Evolutionary conservation across 2,113 vertebrate species (phyloP).

Genomic region (Aphelocoma coerulescens): DNA sequence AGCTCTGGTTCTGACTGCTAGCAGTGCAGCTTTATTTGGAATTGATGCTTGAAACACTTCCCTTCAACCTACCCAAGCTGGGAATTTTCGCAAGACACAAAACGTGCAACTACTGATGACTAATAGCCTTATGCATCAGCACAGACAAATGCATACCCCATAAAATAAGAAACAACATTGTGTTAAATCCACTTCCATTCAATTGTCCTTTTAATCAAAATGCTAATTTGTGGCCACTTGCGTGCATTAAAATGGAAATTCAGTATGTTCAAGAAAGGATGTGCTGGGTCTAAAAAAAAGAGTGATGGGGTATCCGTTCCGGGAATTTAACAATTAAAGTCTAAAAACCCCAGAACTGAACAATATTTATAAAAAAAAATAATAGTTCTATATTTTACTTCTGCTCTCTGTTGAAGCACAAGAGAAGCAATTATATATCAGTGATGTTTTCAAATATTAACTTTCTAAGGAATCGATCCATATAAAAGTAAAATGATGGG

Average conservation of each 20-base stretch:
- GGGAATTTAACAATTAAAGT: background rate
- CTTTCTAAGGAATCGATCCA: background rate
- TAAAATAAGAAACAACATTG: background rate
- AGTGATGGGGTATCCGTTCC: background rate
- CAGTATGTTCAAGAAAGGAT: background rate
- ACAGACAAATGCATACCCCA: background rate
- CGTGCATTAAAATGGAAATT: background rate
- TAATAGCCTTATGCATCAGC: background rate
- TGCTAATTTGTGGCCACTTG: background rate
- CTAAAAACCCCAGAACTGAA: background rate
- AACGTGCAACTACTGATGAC: background rate
- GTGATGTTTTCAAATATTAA: background rate
- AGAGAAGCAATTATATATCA: background rate
- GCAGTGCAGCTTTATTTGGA: background rate
- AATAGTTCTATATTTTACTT: background rate
- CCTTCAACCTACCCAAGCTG: background rate
- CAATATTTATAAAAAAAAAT: background rate
- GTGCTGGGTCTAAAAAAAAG: background rate
- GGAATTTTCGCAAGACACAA: slow-evolving; percentile 3
- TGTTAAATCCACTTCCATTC: background rate
- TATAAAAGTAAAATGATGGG: background rate
- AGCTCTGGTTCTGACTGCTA: slow-evolving; percentile 18
- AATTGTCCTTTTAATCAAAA: background rate
- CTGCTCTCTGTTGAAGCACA: background rate
- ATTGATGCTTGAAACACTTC: background rate